These are phyloP conservation scores for Plecturocebus donacophilus DNA, from an alignment of 2,113 vertebrate genomes.

Conservation along the genomic window DNA sequence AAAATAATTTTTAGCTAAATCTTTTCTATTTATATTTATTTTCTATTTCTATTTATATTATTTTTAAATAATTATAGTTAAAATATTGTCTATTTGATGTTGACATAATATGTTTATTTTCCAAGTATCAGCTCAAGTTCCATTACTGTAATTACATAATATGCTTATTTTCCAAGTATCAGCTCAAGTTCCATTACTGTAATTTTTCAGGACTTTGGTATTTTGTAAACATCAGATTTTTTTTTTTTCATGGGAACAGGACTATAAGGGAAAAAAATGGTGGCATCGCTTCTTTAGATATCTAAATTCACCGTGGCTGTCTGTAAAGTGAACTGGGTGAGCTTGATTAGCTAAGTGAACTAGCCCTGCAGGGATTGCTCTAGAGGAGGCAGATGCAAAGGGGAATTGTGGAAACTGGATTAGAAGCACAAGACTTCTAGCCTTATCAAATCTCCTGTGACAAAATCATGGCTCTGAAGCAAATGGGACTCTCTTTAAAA, in stretches of 20 bases:
- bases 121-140: no score
- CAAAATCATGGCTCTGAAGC: not conserved
- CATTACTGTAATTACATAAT: no score
- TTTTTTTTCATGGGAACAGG: not conserved
- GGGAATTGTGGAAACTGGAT: not conserved
- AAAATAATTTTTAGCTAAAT: no score
- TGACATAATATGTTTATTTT: no score
- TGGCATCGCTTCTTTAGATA: not conserved
- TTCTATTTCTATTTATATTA: no score
- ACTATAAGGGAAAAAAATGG: not conserved
- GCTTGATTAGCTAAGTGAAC: not conserved
- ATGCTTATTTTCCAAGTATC: not conserved
- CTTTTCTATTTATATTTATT: no score
- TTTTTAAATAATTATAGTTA: no score
- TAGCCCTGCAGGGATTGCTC: not conserved
- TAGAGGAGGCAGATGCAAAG: not conserved
- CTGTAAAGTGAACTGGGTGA: not conserved
- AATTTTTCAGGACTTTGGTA: not conserved
- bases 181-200: not conserved
- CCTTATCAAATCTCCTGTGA: not conserved
- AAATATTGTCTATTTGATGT: no score
- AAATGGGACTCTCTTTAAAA: not conserved
- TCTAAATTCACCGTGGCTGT: not conserved
- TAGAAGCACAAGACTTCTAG: not conserved
- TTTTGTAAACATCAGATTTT: not conserved